phyloP scores from a whole-genome alignment of 2,113 vertebrate genomes.

The Pontoporia blainvillei region DNA sequence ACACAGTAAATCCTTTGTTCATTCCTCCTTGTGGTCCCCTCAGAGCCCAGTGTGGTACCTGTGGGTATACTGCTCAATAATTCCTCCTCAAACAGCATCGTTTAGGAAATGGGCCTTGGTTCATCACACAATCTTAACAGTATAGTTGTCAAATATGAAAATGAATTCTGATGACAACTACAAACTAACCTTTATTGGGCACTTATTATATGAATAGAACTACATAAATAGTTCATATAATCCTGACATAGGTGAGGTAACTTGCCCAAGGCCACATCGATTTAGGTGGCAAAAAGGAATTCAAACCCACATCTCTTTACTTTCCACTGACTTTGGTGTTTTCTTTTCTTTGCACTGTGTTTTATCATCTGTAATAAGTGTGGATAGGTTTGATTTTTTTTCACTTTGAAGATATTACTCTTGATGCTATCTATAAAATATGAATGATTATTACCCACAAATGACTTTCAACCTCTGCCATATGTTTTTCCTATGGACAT shows the following conservation, averaged over 20 bases:
- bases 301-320: background rate
- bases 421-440: conserved; percentile 1
- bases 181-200: background rate
- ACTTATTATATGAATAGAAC: background rate
- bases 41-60: background rate
- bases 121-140: background rate
- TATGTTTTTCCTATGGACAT: background rate
- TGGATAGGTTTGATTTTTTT: background rate
- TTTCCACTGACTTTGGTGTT: background rate
- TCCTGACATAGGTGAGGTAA: background rate
- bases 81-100: background rate
- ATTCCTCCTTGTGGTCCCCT: background rate
- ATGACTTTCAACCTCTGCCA: background rate
- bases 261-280: background rate
- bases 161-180: background rate
- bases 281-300: background rate
- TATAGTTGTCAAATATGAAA: background rate
- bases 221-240: background rate
- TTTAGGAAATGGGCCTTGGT: background rate
- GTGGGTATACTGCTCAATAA: background rate
- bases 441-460: background rate
- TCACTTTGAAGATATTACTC: background rate
- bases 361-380: background rate
- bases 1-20: background rate
- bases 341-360: background rate